Base-by-base conservation (phyloP, 2,113 vertebrate genomes). In the Siphamia tubifer region DNA sequence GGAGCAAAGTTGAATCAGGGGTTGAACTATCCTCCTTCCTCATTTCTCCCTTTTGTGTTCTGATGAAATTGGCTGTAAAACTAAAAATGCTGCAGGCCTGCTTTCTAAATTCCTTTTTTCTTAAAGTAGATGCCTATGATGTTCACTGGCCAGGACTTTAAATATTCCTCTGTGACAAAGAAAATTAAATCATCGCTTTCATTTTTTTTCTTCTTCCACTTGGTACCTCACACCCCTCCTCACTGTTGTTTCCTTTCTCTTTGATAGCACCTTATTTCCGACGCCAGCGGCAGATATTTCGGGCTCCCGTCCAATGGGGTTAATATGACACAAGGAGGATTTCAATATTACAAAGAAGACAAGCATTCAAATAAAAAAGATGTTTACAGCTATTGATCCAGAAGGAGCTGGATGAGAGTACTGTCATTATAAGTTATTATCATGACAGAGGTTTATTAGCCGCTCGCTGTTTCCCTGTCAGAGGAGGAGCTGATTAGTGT, bases 1-100 rank as follows among this genome's bases (percentile, higher is more conserved):
- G 65, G 42, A 68, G n/a, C 34, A 57, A 63, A 69, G 69, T 60
- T 66, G 10, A 81, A 68, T 16, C 6, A 11, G 21, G 11, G 40
- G 34, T 24, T 52, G 40, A 77, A 62, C 23, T 19, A 63, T 35
- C 48, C 64, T 34, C 49, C 20, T 77, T 43, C 53, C 34, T 49
- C 28, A 31, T 65, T 53, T n/a, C 63, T 70, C 54, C 73, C n/a
- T 35, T 35, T 32, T 5, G 9, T 19, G 27, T 51, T 34, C 73
- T 80, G 69, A 84, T 75, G 76, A 85, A 88, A 89, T 38, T 72
- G 39, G 40, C 62, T 83, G 84, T 67, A 83, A 86, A 35, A 86
- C 15, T 48, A 0, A n/a, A n/a, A 68, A 53, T 19, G 74, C 80
- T 77, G 42, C 27, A 36, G 68, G 65, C 62, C 2, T 31, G 12